Evolutionary conservation across 2,113 vertebrate species (phyloP).

Genomic region (Indicator indicator): DNA sequence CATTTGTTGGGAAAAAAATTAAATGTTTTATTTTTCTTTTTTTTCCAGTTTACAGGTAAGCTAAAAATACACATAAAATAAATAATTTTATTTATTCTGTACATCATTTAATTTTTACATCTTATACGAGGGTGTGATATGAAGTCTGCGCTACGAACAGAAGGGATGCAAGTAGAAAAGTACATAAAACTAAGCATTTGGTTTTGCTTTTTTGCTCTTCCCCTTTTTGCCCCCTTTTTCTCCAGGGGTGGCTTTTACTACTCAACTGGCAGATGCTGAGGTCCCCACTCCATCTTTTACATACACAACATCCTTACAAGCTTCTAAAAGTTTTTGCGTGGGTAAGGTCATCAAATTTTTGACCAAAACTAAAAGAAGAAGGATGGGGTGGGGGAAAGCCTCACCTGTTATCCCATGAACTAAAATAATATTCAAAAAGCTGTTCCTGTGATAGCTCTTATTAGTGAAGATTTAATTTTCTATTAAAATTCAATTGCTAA

Average conservation of each 20-base stretch:
- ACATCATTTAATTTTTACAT: conserved; percentile 72
- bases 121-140: conserved; percentile 27
- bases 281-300: not conserved
- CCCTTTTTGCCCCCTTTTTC: not conserved
- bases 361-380: not conserved
- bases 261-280: not conserved
- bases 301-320: not conserved
- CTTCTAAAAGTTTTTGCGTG: not conserved
- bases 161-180: conserved; percentile 67
- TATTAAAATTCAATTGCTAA: conserved; percentile 18
- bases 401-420: not conserved
- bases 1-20: conserved; percentile 54
- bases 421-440: conserved; percentile 9
- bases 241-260: not conserved
- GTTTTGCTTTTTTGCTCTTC: conserved; percentile 61
- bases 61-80: conserved; percentile 82
- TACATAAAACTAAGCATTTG: conserved; percentile 64
- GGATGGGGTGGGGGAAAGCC: not conserved
- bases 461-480: conserved; percentile 6
- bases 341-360: not conserved
- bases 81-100: conserved; percentile 75
- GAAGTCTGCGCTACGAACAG: conserved; percentile 48
- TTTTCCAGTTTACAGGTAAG: conserved; percentile 73
- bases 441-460: not conserved
- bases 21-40: conserved; percentile 63